Evolutionary conservation across 2,113 vertebrate species (phyloP).

Genomic region (Apteryx owenii): DNA sequence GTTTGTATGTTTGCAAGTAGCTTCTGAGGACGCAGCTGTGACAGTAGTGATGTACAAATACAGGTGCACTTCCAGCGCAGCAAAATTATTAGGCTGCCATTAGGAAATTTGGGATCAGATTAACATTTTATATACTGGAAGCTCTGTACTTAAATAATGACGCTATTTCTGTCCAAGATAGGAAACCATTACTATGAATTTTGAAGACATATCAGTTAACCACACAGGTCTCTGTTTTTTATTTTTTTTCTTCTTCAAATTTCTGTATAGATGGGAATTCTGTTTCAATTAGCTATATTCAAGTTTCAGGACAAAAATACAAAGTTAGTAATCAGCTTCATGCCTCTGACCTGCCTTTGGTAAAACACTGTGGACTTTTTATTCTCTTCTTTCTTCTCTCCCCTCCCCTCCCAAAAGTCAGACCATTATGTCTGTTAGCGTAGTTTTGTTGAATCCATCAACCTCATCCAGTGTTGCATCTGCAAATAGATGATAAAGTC

Average conservation of each 20-base stretch:
- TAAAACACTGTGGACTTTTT: not conserved
- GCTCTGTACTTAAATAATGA: not conserved
- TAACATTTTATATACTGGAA: not conserved
- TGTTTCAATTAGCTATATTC: not conserved
- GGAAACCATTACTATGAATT: not conserved
- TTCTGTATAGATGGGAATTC: not conserved
- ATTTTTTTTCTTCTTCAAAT: not conserved
- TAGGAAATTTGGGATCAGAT: not conserved
- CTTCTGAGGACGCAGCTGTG: slow-evolving; percentile 24
- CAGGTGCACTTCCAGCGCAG: slow-evolving; percentile 15
- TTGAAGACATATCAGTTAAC: not conserved
- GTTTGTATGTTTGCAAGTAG: not conserved
- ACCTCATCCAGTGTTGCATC: not conserved
- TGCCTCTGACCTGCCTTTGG: not conserved
- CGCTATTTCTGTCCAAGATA: not conserved
- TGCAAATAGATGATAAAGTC: not conserved
- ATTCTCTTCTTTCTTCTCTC: not conserved
- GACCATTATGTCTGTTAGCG: not conserved
- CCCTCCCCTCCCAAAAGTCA: not conserved
- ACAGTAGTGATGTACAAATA: slow-evolving; percentile 39
- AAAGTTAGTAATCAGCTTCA: fast-evolving
- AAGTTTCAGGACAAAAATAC: not conserved
- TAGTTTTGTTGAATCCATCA: not conserved
- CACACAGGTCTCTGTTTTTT: not conserved
- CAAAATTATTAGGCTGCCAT: not conserved